Evolutionary conservation across 1,140 invertebrate species (phyloP).

Genomic region (Radopholus similis): DNA sequence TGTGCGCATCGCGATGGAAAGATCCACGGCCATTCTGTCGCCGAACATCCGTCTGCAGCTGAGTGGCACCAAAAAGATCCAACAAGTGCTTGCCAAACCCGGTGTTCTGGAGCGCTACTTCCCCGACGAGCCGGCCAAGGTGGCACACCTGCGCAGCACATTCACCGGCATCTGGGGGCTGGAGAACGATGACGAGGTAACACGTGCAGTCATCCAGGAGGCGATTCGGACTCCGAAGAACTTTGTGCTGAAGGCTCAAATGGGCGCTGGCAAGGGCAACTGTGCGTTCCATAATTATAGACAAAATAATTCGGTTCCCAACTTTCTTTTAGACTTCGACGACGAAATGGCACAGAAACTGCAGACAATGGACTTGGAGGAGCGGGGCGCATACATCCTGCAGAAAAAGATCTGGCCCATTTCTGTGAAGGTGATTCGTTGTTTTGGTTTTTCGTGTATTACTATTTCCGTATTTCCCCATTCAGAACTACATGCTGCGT

Average conservation of each 20-base stretch:
- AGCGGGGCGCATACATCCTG: slow-evolving; percentile 81
- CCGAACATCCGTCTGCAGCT: slow-evolving; percentile 78
- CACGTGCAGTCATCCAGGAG: slow-evolving; percentile 64
- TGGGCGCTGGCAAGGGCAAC: slow-evolving; percentile 79
- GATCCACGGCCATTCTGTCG: slow-evolving; percentile 80
- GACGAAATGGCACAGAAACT: slow-evolving; percentile 71
- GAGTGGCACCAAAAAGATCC: slow-evolving; percentile 67
- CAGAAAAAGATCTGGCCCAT: slow-evolving; percentile 71
- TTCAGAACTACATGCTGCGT: slow-evolving; percentile 77
- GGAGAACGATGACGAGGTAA: slow-evolving; percentile 64
- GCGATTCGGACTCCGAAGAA: slow-evolving; percentile 75
- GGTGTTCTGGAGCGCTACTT: slow-evolving; percentile 72
- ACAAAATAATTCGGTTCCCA: too few relatives aligned
- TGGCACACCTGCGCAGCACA: slow-evolving; percentile 69
- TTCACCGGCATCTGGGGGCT: slow-evolving; percentile 86
- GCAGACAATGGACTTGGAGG: slow-evolving; percentile 67
- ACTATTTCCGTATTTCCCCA: slow-evolving; percentile 54
- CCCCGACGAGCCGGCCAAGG: slow-evolving; percentile 61
- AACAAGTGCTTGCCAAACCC: slow-evolving; percentile 62
- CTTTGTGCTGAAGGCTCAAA: slow-evolving; percentile 91
- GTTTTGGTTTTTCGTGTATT: background rate
- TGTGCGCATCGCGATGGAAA: slow-evolving; percentile 77
- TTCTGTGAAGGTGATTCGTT: slow-evolving; percentile 38
- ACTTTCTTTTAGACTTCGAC: too few relatives aligned
- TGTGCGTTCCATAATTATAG: too few relatives aligned